Conservation (phyloP, 2,888 invertebrate species). For the Eristalis pertinax region DNA sequence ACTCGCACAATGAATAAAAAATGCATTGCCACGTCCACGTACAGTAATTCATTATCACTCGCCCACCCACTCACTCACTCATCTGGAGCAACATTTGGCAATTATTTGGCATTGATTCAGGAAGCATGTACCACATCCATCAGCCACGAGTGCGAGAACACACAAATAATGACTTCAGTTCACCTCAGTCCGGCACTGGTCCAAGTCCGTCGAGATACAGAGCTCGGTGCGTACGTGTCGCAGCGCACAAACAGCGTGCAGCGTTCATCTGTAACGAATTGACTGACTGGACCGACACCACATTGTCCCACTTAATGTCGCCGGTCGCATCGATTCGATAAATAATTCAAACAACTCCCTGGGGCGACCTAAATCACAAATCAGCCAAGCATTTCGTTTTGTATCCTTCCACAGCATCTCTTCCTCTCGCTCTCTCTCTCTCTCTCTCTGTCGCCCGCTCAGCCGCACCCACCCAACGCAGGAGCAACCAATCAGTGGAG, state of each 20-base stretch:
- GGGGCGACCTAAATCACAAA: constrained; percentile 70
- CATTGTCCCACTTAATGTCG: constrained; percentile 64
- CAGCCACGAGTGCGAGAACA: neutral
- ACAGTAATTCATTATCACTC: too few species aligned
- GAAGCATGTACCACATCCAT: neutral
- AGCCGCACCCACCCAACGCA: neutral
- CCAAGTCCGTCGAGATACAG: neutral
- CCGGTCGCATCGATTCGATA: constrained; percentile 62
- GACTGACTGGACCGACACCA: constrained; percentile 60
- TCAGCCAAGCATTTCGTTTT: constrained; percentile 61
- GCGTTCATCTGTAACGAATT: constrained; percentile 58
- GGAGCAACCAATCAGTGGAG: constrained; percentile 59
- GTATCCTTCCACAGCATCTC: constrained; percentile 26
- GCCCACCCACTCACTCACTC: too few species aligned
- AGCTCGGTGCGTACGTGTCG: neutral
- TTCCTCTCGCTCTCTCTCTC: constrained; percentile 12
- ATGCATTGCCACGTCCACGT: too few species aligned
- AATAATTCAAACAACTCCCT: constrained; percentile 70
- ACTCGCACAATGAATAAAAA: too few species aligned
- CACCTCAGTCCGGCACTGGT: neutral
- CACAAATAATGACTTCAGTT: neutral
- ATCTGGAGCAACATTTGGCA: too few species aligned
- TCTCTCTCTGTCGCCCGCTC: neutral
- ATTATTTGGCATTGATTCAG: neutral
- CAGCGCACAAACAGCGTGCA: neutral